Percentiles rank a stretch among this genome's conserved stretches.
Evolutionary conservation across 2,888 invertebrate genomes (phyloP).

Genomic region (Willowsia nigromaculata): DNA sequence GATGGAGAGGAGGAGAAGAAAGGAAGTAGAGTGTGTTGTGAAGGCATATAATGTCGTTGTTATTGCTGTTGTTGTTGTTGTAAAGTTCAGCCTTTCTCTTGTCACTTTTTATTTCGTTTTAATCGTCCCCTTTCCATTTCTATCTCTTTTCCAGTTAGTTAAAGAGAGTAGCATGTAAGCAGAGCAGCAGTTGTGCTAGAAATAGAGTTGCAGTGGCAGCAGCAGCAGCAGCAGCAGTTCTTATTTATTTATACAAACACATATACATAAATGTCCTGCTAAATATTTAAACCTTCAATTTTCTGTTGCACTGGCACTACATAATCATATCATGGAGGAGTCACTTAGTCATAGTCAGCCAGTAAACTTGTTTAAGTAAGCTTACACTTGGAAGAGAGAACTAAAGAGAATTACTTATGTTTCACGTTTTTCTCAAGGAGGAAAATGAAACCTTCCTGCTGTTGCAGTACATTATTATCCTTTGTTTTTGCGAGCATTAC

Average conservation of each 20-base stretch:
- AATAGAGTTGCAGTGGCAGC: background rate
- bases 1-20: background rate
- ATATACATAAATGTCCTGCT: slow-evolving; percentile 9
- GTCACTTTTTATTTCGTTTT: slow-evolving; percentile 52
- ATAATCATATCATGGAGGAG: slow-evolving; percentile 10
- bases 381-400: background rate
- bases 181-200: background rate
- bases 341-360: background rate
- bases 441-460: background rate
- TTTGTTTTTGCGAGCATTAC: background rate
- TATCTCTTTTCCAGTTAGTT: slow-evolving; percentile 5
- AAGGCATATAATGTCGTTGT: slow-evolving; percentile 30
- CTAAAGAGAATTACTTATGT: background rate
- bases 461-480: background rate
- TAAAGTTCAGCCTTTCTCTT: slow-evolving; percentile 43
- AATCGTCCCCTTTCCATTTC: slow-evolving; percentile 22
- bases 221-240: background rate
- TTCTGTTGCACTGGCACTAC: slow-evolving; percentile 18
- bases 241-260: slow-evolving; percentile 5
- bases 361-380: background rate
- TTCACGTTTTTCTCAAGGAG: background rate
- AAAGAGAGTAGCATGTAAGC: background rate
- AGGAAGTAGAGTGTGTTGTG: slow-evolving; percentile 18
- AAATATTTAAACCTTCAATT: slow-evolving; percentile 28
- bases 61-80: slow-evolving; percentile 26